A percentile compares a stretch with the other conserved stretches of the same genome.
Conservation (phyloP, 2,797 vertebrate species). For the Anguilla marmorata region DNA sequence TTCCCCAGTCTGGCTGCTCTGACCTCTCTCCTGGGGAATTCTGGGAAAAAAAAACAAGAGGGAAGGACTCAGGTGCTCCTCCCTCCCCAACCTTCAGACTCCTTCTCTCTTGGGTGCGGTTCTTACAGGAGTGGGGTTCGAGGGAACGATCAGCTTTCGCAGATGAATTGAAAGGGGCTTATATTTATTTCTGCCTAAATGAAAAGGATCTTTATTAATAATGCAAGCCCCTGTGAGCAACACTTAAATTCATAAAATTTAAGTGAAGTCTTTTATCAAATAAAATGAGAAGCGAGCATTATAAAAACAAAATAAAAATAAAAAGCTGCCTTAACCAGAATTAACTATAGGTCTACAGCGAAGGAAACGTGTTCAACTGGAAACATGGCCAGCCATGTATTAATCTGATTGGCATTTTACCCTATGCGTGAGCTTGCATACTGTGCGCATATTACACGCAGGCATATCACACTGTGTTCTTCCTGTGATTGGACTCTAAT, state of each 20-base stretch:
- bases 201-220: not conserved
- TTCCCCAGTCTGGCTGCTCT: slow-evolving; percentile 66
- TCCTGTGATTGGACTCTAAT: slow-evolving; percentile 12
- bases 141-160: not conserved
- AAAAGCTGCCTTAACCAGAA: not conserved
- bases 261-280: not conserved
- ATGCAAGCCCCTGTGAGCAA: not conserved
- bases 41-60: slow-evolving; percentile 47
- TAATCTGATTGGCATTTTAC: not conserved
- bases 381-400: not conserved
- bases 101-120: not conserved
- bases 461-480: not conserved
- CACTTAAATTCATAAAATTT: not conserved
- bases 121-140: not conserved
- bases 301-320: not conserved
- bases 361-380: not conserved
- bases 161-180: not conserved
- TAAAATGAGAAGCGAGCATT: not conserved
- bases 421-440: slow-evolving; percentile 14
- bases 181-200: not conserved
- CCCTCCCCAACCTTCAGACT: not conserved
- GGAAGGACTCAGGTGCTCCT: slow-evolving; percentile 31
- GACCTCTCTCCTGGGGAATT: slow-evolving; percentile 64
- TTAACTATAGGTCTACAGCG: not conserved
- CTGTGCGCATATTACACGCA: not conserved